Evolutionary conservation across 2,888 invertebrate genomes (phyloP), one percentile per base, ranked within the genome.

Genomic region (Cheilosia vernalis): DNA sequence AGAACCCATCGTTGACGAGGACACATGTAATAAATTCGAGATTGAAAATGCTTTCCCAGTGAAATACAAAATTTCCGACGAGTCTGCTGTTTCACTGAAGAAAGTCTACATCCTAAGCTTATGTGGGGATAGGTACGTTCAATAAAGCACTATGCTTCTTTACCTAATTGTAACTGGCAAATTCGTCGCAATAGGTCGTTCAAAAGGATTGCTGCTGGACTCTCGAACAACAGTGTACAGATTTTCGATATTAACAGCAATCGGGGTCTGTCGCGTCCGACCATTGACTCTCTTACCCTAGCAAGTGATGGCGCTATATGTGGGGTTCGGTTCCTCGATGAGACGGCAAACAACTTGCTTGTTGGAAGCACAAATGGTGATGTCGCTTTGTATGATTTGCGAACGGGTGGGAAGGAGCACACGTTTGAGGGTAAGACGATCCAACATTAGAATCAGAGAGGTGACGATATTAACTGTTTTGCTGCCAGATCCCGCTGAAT

Each of bases 61-160:
- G 33, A 89, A 90, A 13, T 92, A 89, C 73, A 87, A 79, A 88
- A 77, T 90, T 78, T 70, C 87, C 2, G 89, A 90, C 42, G 94
- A 95, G 91, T 93, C 93, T 61, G 92, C 93, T 0, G 92, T 94
- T 40, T 93, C 94, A 0, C 87, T 93, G 0, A 92, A 93, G 37
- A 93, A 94, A 79, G 93, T 93, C 3, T 96, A 95, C 88, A 92
- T 95, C 64, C 93, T 95, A 55, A 93, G 93, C 73, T 89, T 96
- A 85, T 92, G 93, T 87, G 94, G 93, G 3, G 93, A 94, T 67
- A 93, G 92, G 95, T 94, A 91, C 82, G 87, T 87, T 49, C 44
- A 67, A 27, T 44, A 49, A 53, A 66, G 47, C 15, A n/a, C 15
- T 0, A 9, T 24, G 64, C 19, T 33, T 17, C 24, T 49, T 7